Conservation (phyloP, 2,888 invertebrate species). For the Luffia ferchaultella region DNA sequence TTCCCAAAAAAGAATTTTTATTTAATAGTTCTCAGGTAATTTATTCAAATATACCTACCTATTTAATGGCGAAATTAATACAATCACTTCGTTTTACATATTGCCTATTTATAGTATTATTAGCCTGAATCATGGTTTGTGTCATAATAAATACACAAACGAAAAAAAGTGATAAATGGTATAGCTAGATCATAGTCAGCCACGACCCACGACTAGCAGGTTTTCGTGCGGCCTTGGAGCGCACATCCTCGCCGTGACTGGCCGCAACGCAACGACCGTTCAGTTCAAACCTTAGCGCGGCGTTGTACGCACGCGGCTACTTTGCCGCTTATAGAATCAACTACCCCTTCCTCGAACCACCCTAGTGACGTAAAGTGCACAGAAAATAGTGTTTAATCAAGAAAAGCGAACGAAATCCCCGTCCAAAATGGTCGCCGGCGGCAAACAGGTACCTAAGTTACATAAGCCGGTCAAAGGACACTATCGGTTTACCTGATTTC, state of each 20-base stretch:
- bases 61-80: too few relatives aligned
- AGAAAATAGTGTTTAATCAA: constrained; percentile 6
- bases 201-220: not conserved
- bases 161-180: not conserved
- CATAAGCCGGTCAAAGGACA: not conserved
- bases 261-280: constrained; percentile 26
- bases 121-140: not conserved
- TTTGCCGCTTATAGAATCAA: constrained; percentile 24
- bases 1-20: too few relatives aligned
- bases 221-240: constrained; percentile 11
- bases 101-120: not conserved
- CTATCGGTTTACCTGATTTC: constrained; percentile 6
- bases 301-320: constrained; percentile 58
- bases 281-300: constrained; percentile 59
- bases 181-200: not conserved
- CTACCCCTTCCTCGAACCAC: not conserved
- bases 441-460: constrained; percentile 57
- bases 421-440: constrained; percentile 60
- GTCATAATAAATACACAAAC: not conserved
- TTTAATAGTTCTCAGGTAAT: too few relatives aligned
- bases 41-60: too few relatives aligned
- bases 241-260: constrained; percentile 18
- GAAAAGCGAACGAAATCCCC: constrained; percentile 9
- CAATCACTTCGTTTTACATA: too few relatives aligned
- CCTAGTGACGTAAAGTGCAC: constrained; percentile 18